A percentile compares a stretch with the other conserved stretches of the same genome.
Evolutionary conservation across 2,797 vertebrate genomes (phyloP).

Genomic region (Manis pentadactyla): DNA sequence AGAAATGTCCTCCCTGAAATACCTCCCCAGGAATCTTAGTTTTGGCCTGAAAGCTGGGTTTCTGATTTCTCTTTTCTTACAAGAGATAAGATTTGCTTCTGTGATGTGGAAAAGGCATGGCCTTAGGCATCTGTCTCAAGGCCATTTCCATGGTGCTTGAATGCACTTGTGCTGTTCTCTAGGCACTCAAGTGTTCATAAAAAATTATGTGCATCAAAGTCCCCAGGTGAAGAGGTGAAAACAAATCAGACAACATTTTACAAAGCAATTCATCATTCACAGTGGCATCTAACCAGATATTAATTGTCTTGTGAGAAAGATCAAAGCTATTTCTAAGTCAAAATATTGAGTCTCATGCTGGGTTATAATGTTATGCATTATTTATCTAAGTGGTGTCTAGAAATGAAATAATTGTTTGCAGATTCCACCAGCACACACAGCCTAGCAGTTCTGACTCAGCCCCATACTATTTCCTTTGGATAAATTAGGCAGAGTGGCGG

Average conservation of each 20-base stretch:
- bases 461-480: neutral
- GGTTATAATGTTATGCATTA: constrained; percentile 51
- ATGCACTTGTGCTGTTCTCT: neutral
- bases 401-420: constrained; percentile 58
- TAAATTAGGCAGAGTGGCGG: constrained; percentile 36
- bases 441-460: neutral
- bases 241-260: neutral
- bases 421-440: neutral
- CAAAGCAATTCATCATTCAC: neutral
- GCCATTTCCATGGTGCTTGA: neutral
- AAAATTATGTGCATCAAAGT: constrained; percentile 49
- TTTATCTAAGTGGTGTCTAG: constrained; percentile 61
- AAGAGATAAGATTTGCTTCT: constrained; percentile 36
- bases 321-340: constrained; percentile 43
- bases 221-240: neutral
- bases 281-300: constrained; percentile 35
- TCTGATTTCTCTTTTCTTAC: neutral
- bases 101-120: neutral
- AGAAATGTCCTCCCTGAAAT: constrained; percentile 10
- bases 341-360: constrained; percentile 61
- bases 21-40: neutral
- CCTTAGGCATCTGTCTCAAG: neutral
- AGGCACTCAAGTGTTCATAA: neutral
- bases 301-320: constrained; percentile 17
- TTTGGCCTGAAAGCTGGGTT: neutral